Evolutionary conservation across 2,797 vertebrate species (phyloP).

Genomic region (Sebastes jordani): DNA sequence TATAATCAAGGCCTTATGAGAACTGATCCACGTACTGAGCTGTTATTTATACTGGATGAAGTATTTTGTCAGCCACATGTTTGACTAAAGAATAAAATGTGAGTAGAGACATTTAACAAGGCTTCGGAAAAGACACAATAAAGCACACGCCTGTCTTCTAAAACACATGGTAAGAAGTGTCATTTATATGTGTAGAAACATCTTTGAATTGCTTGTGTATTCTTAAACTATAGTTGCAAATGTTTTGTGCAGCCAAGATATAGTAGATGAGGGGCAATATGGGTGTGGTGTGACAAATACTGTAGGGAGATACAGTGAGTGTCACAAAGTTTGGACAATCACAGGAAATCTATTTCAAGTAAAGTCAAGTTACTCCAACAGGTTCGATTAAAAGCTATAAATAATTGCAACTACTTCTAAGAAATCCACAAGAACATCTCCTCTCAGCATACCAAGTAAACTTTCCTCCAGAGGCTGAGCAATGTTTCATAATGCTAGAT

Average conservation of each 20-base stretch:
- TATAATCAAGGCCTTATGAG: constrained; percentile 23
- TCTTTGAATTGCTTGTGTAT: neutral
- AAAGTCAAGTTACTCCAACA: neutral
- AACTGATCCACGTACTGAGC: constrained; percentile 5
- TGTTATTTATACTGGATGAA: constrained; percentile 32
- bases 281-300: neutral
- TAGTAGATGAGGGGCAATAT: neutral
- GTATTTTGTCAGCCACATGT: constrained; percentile 6
- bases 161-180: neutral
- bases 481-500: neutral
- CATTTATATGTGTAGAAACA: neutral
- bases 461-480: neutral
- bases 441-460: neutral
- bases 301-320: neutral
- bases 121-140: neutral
- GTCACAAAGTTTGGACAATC: neutral
- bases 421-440: neutral
- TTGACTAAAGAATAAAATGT: constrained; percentile 13
- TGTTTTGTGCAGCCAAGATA: neutral
- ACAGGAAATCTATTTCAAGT: constrained; percentile 12
- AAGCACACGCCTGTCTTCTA: neutral
- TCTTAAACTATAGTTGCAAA: neutral
- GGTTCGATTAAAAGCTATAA: neutral
- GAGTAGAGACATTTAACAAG: neutral
- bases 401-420: neutral